Percentiles rank a stretch among this genome's conserved stretches.
These are phyloP conservation scores for Ranitomeya variabilis DNA, from an alignment of 2,113 vertebrate genomes.

Conservation along the genomic window DNA sequence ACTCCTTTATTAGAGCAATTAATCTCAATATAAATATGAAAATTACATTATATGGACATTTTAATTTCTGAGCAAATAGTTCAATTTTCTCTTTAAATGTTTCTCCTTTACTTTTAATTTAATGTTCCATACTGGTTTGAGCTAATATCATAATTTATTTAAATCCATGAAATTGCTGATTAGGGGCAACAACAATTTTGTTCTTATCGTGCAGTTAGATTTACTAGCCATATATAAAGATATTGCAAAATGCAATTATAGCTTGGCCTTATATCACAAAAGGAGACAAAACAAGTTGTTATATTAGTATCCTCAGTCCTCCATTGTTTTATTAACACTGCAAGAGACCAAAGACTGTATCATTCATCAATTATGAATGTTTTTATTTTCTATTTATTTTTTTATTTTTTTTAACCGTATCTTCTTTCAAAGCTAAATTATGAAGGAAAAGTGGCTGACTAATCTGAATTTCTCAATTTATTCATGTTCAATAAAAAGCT, in stretches of 20 bases:
- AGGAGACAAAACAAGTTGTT: not conserved
- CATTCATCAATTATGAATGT: conserved; percentile 67
- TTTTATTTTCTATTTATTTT: conserved; percentile 67
- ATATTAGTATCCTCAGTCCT: conserved; percentile 58
- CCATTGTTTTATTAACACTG: conserved; percentile 71
- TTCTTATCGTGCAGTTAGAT: not conserved
- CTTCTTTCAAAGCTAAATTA: conserved; percentile 78
- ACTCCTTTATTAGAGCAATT: not conserved
- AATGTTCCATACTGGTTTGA: not conserved
- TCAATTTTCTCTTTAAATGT: not conserved
- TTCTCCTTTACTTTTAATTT: not conserved
- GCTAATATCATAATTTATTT: not conserved
- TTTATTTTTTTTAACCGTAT: conserved; percentile 69
- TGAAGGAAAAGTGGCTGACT: conserved; percentile 83
- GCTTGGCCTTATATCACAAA: not conserved
- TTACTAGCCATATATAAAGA: not conserved
- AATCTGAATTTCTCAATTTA: conserved; percentile 86
- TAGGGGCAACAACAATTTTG: not conserved
- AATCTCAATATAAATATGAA: not conserved
- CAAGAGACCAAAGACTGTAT: conserved; percentile 62
- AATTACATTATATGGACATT: not conserved
- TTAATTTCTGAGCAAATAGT: not conserved
- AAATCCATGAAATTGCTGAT: not conserved
- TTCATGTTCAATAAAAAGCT: conserved; percentile 90
- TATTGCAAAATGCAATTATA: not conserved